phyloP scores from a whole-genome alignment of 2,797 vertebrate genomes.

The Xiphorhynchus erythropygius region DNA sequence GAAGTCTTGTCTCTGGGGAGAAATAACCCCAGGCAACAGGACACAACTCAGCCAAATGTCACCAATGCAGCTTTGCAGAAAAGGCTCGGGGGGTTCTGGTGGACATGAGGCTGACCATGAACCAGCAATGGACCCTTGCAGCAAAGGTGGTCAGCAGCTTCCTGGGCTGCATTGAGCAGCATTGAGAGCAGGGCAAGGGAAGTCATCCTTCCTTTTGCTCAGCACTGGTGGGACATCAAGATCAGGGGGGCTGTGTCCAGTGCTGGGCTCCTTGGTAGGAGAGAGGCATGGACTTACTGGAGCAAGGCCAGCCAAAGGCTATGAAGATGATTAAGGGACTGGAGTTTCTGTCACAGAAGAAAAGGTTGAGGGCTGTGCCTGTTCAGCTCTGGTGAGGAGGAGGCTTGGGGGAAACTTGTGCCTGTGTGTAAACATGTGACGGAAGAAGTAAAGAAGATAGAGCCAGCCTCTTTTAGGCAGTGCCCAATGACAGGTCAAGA shows the following conservation, averaged over 20 bases:
- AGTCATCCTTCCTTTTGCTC: not conserved
- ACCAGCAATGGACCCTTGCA: not conserved
- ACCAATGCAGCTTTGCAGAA: not conserved
- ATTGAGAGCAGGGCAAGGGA: not conserved
- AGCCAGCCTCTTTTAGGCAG: not conserved
- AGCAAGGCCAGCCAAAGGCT: not conserved
- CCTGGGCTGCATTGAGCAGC: not conserved
- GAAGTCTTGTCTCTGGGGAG: not conserved
- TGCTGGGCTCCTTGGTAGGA: not conserved
- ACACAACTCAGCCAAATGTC: accelerated
- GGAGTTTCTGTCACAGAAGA: not conserved
- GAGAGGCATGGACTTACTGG: not conserved
- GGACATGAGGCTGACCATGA: not conserved
- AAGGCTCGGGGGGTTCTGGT: not conserved
- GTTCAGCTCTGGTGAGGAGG: not conserved
- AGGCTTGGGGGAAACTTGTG: not conserved
- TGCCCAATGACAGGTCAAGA: not conserved
- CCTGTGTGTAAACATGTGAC: not conserved
- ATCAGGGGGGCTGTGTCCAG: not conserved
- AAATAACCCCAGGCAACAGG: not conserved
- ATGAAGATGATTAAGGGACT: not conserved
- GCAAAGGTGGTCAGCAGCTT: not conserved
- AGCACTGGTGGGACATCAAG: accelerated
- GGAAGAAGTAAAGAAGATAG: not conserved
- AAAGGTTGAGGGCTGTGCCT: not conserved